Evolutionary conservation across 2,113 vertebrate genomes (phyloP).

Genomic region (Ia io): DNA sequence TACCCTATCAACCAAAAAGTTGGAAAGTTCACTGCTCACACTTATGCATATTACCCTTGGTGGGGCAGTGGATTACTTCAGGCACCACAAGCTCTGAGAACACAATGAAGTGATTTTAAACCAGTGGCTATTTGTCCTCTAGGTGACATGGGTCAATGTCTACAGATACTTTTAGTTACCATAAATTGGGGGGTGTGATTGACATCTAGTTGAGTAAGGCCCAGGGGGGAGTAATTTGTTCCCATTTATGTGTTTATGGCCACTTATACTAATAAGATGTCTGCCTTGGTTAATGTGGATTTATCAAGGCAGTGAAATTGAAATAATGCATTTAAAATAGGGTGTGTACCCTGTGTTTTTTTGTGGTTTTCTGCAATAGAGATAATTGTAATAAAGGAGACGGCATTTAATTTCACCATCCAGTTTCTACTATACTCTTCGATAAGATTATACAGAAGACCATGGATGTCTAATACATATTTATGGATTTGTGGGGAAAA

Average conservation of each 20-base stretch:
- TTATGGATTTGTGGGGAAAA: not conserved
- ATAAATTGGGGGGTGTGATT: not conserved
- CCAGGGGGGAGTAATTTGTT: not conserved
- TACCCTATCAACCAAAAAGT: not conserved
- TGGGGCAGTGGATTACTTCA: not conserved
- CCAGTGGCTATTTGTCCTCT: not conserved
- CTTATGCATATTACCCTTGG: not conserved
- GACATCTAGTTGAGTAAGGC: not conserved
- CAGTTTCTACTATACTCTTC: not conserved
- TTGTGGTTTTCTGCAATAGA: not conserved
- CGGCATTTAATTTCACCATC: not conserved
- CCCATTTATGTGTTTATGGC: not conserved
- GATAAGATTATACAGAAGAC: not conserved
- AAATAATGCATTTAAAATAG: conserved; percentile 32
- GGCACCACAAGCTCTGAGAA: not conserved
- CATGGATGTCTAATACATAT: not conserved
- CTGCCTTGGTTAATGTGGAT: not conserved
- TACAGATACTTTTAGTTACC: not conserved
- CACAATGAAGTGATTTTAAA: not conserved
- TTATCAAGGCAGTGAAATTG: not conserved
- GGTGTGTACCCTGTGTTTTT: not conserved
- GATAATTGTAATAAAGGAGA: not conserved
- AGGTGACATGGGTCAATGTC: not conserved
- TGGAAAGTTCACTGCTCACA: not conserved
- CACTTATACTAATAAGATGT: not conserved